Conservation (phyloP, 2,888 invertebrate species). For the Drosophila robusta region DNA sequence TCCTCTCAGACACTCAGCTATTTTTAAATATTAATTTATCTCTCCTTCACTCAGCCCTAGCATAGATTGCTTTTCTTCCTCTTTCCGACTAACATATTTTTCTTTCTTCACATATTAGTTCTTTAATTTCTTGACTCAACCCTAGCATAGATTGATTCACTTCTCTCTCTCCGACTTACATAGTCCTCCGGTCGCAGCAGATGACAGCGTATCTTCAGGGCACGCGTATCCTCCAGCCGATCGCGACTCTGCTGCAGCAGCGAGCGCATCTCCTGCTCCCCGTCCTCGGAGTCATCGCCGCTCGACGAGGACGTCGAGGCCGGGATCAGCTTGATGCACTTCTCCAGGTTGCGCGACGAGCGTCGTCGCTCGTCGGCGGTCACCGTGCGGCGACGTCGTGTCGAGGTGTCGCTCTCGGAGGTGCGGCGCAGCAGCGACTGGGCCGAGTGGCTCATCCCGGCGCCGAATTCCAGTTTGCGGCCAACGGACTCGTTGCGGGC, state of each 20-base stretch:
- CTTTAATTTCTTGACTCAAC: too few species aligned
- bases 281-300: conserved; percentile 82
- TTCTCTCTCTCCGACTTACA: conserved; percentile 74
- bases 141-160: too few species aligned
- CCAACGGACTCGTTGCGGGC: conserved; percentile 69
- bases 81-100: too few species aligned
- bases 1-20: too few species aligned
- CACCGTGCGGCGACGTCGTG: conserved; percentile 82
- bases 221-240: conserved; percentile 84
- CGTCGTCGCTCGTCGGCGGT: conserved; percentile 83
- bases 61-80: too few species aligned
- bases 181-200: conserved; percentile 85
- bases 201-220: conserved; percentile 84
- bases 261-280: conserved; percentile 84
- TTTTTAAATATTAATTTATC: too few species aligned
- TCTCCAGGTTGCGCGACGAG: conserved; percentile 84
- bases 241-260: conserved; percentile 83
- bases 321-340: conserved; percentile 83
- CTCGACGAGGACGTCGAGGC: conserved; percentile 84
- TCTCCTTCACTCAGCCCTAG: too few species aligned
- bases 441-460: conserved; percentile 82
- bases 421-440: conserved; percentile 83
- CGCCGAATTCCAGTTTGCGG: conserved; percentile 83
- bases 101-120: too few species aligned
- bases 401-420: conserved; percentile 84